phyloP scores from a whole-genome alignment of 2,888 invertebrate genomes.

The Proisotoma minuta region DNA sequence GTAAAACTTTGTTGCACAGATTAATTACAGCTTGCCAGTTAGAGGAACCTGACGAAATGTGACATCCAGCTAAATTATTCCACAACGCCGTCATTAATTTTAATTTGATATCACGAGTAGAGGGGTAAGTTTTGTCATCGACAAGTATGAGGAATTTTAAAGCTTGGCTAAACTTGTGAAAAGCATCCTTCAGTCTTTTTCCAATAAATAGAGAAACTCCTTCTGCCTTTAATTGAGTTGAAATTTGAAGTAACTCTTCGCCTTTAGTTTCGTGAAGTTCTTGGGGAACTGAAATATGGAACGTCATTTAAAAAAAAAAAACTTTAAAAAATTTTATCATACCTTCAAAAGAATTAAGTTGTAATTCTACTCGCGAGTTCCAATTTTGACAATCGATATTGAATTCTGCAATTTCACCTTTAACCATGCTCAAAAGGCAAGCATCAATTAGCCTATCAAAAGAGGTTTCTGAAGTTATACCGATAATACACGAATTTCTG shows the following conservation, averaged over 20 bases:
- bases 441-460: conserved; percentile 30
- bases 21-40: conserved; percentile 64
- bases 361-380: background rate
- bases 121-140: conserved; percentile 54
- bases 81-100: conserved; percentile 64
- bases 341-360: background rate
- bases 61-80: conserved; percentile 78
- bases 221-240: conserved; percentile 26
- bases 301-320: background rate
- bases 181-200: conserved; percentile 63
- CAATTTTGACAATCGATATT: background rate
- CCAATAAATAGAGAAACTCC: conserved; percentile 63
- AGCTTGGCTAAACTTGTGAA: conserved; percentile 66
- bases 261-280: conserved; percentile 18
- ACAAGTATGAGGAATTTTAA: conserved; percentile 64
- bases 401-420: conserved; percentile 21
- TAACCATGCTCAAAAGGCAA: conserved; percentile 20
- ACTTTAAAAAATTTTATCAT: background rate
- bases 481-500: no score
- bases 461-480: conserved; percentile 21
- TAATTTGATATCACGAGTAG: conserved; percentile 55
- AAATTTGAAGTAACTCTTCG: conserved; percentile 23
- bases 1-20: conserved; percentile 57
- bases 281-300: conserved; percentile 4
- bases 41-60: conserved; percentile 58